Evolutionary conservation across 2,113 vertebrate species (phyloP).

Genomic region (Oxygymnocypris stewartii): DNA sequence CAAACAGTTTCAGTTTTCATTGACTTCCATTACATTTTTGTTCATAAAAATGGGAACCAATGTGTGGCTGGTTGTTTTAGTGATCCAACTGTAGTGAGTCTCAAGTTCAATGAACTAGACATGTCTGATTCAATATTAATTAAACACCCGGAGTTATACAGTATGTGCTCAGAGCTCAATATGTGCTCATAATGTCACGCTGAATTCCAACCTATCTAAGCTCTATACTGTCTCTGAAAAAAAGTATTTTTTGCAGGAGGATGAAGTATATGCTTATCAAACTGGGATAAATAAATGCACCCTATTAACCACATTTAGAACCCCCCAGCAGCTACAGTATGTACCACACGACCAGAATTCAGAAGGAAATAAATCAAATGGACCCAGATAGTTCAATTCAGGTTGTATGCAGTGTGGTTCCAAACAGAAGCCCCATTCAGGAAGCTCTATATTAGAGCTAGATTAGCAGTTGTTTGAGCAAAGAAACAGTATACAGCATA

Average conservation of each 20-base stretch:
- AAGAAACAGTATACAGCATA: neutral
- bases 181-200: neutral
- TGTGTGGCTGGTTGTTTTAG: too few relatives aligned
- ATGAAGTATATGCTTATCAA: neutral
- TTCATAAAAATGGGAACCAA: neutral
- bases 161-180: neutral
- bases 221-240: neutral
- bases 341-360: neutral
- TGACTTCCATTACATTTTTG: neutral
- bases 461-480: conserved; percentile 16
- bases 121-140: neutral
- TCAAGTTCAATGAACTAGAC: too few relatives aligned
- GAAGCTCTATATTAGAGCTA: conserved; percentile 32
- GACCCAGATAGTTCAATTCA: neutral
- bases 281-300: neutral
- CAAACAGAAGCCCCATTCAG: conserved; percentile 34
- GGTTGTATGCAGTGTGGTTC: neutral
- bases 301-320: neutral
- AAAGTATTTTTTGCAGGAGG: neutral
- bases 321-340: neutral
- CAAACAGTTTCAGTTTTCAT: neutral
- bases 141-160: neutral
- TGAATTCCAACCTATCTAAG: neutral
- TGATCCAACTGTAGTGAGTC: too few relatives aligned
- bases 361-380: neutral